phyloP scores from a whole-genome alignment of 2,113 vertebrate genomes.

The Rhineura floridana region DNA sequence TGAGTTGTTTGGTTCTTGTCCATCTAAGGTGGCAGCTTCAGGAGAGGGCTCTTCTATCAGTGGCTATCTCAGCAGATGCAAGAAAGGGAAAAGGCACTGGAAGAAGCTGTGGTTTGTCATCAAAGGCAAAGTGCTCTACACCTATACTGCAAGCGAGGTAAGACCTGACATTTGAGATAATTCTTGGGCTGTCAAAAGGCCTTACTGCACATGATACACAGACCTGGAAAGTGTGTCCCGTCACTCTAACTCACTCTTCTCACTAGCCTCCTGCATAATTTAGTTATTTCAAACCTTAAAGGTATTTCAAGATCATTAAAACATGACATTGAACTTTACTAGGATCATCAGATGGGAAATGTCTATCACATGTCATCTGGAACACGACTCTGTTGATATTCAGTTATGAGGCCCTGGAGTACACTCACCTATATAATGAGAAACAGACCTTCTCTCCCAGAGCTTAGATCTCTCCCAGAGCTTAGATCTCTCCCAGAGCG shows the following conservation, averaged over 20 bases:
- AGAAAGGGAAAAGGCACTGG: slow-evolving; percentile 93
- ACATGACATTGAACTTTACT: background rate
- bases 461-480: background rate
- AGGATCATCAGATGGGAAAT: background rate
- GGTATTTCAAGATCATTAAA: slow-evolving; percentile 6
- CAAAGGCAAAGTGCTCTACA: slow-evolving; percentile 99
- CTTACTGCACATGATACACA: background rate
- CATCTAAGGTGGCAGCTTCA: slow-evolving; percentile 83
- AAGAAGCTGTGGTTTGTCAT: slow-evolving; percentile 98
- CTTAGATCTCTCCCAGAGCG: background rate
- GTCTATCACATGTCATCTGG: background rate
- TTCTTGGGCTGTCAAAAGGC: background rate
- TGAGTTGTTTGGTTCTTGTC: slow-evolving; percentile 38
- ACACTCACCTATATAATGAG: background rate
- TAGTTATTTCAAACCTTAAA: slow-evolving; percentile 11
- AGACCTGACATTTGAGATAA: slow-evolving; percentile 1
- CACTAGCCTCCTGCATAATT: background rate
- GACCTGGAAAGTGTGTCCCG: background rate
- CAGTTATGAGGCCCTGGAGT: background rate
- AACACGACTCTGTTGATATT: background rate
- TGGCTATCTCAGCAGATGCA: slow-evolving; percentile 88
- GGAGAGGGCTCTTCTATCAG: slow-evolving; percentile 90
- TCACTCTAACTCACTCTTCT: background rate
- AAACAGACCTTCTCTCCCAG: background rate
- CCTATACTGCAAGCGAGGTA: slow-evolving; percentile 92